Percentiles rank a stretch among this genome's conserved stretches.
Evolutionary conservation across 2,113 vertebrate genomes (phyloP).

Genomic region (Lethenteron reissneri): DNA sequence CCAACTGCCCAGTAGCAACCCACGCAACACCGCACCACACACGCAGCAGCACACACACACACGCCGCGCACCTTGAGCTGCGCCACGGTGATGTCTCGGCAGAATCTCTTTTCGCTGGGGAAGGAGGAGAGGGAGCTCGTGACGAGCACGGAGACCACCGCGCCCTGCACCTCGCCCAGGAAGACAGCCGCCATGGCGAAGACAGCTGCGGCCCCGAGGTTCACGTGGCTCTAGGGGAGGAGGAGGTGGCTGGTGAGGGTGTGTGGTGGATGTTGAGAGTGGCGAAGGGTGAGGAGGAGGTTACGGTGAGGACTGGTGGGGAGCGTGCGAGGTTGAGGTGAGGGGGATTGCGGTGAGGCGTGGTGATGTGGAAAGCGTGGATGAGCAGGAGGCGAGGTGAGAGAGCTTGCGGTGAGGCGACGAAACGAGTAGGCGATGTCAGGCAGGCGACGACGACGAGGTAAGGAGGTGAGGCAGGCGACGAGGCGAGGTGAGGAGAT

Average conservation of each 20-base stretch:
- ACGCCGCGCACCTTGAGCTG: conserved; percentile 40
- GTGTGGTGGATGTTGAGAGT: background rate
- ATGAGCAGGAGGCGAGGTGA: background rate
- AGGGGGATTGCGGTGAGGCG: background rate
- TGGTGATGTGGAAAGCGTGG: background rate
- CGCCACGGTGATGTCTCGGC: conserved; percentile 36
- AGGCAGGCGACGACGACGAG: too few species aligned
- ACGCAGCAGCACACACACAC: background rate
- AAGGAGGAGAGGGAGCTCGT: conserved; percentile 42
- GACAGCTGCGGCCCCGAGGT: too few species aligned
- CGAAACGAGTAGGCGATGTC: too few species aligned
- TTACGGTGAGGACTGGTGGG: background rate
- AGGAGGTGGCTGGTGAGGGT: background rate
- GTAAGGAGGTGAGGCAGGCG: too few species aligned
- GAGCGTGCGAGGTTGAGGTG: background rate
- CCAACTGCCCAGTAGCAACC: too few species aligned
- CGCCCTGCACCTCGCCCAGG: conserved; percentile 19
- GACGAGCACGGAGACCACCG: conserved; percentile 34
- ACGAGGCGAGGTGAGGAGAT: too few species aligned
- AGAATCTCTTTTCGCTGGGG: conserved; percentile 30
- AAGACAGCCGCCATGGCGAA: too few species aligned
- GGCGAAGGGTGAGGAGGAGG: background rate
- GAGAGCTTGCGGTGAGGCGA: background rate
- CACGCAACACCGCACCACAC: background rate
- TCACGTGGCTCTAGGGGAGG: background rate